Conservation (phyloP, 2,797 vertebrate species). For the Anguilla anguilla region DNA sequence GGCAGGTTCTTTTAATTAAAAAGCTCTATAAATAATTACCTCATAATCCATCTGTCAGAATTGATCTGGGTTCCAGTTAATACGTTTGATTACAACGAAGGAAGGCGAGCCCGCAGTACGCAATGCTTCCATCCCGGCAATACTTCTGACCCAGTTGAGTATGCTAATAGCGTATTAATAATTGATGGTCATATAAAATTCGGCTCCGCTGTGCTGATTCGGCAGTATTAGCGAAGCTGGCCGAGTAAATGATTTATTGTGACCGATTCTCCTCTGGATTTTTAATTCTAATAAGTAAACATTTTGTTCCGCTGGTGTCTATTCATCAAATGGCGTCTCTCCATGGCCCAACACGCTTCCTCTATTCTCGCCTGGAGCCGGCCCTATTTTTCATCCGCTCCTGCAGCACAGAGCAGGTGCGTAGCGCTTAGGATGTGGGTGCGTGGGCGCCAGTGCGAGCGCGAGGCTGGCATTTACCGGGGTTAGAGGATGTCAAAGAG, state of each 20-base stretch:
- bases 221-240: conserved; percentile 65
- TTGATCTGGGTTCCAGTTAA: conserved; percentile 70
- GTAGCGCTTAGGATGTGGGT: not conserved
- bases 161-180: conserved; percentile 67
- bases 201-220: conserved; percentile 67
- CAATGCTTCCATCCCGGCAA: conserved; percentile 29
- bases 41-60: conserved; percentile 79
- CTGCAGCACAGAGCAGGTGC: not conserved
- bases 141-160: conserved; percentile 49
- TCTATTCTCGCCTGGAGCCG: conserved; percentile 20
- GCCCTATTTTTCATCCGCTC: conserved; percentile 3
- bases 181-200: conserved; percentile 72
- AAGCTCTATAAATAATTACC: conserved; percentile 80
- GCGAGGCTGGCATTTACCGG: not conserved
- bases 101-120: conserved; percentile 33
- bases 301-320: conserved; percentile 65
- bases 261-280: conserved; percentile 67
- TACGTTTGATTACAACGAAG: conserved; percentile 58
- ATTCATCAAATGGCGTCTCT: conserved; percentile 61
- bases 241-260: conserved; percentile 72
- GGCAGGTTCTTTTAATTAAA: conserved; percentile 81
- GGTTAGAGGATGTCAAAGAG: not conserved
- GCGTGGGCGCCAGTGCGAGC: not conserved
- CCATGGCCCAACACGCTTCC: conserved; percentile 59
- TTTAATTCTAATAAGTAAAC: conserved; percentile 70